These are phyloP conservation scores for Drosophila percnosoma DNA, from an alignment of 2,888 invertebrate genomes.

Conservation along the genomic window DNA sequence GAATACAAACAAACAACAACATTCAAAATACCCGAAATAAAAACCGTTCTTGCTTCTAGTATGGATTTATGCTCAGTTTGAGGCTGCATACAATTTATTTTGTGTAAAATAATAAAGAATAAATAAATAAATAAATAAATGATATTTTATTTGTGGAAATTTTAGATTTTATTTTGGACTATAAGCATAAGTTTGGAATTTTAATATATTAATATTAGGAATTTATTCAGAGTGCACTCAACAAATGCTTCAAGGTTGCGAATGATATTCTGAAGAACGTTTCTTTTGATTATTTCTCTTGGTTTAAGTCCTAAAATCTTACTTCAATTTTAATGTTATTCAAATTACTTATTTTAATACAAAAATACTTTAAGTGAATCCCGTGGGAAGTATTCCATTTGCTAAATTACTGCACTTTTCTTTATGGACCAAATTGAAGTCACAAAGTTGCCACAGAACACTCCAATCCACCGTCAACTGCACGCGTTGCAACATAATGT, in stretches of 20 bases:
- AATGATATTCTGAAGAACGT: not conserved
- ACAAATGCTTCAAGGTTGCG: not conserved
- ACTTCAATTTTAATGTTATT: too few species aligned
- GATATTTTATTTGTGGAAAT: not conserved
- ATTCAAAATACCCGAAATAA: not conserved
- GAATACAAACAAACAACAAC: not conserved
- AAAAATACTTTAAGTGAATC: not conserved
- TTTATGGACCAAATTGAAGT: slow-evolving; percentile 3
- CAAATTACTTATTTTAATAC: not conserved
- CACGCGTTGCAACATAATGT: slow-evolving; percentile 35
- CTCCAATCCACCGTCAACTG: slow-evolving; percentile 37
- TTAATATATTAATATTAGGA: not conserved
- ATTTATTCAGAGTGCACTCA: not conserved
- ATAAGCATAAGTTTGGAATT: not conserved
- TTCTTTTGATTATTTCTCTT: not conserved
- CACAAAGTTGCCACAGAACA: slow-evolving; percentile 1
- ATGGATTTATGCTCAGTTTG: not conserved
- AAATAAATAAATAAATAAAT: not conserved
- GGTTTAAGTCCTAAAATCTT: not conserved
- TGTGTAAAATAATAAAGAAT: too few species aligned
- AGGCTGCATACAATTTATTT: not conserved
- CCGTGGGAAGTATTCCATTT: not conserved
- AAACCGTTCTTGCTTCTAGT: not conserved
- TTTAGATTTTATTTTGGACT: too few species aligned
- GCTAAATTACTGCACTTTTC: not conserved